Conservation (phyloP, 2,888 invertebrate species). For the Cheilosia variabilis region DNA sequence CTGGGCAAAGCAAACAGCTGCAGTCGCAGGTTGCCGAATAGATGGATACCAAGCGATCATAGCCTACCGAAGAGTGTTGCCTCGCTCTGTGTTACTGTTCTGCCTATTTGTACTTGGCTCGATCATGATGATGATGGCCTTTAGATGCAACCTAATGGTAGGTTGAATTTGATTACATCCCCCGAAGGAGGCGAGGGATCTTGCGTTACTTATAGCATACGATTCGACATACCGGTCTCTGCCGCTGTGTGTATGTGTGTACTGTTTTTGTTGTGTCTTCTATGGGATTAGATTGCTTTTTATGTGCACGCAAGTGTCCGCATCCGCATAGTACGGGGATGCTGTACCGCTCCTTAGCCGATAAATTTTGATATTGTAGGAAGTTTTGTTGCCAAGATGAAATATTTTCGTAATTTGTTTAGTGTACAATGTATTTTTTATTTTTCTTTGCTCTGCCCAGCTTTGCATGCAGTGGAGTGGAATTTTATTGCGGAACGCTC, state of each 20-base stretch:
- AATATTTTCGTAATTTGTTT: conserved; percentile 69
- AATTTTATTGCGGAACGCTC: conserved; percentile 66
- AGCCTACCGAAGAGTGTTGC: conserved; percentile 8
- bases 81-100: conserved; percentile 48
- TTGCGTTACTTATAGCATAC: conserved; percentile 18
- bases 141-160: conserved; percentile 64
- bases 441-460: conserved; percentile 2
- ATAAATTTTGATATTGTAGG: conserved; percentile 66
- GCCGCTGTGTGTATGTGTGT: neutral
- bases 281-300: conserved; percentile 57
- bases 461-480: conserved; percentile 59
- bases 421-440: conserved; percentile 45
- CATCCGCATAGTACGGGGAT: conserved; percentile 30
- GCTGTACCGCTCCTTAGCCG: conserved; percentile 63
- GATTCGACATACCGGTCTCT: conserved; percentile 34
- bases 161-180: conserved; percentile 65
- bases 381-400: conserved; percentile 56
- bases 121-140: conserved; percentile 71
- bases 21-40: conserved; percentile 53
- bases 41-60: conserved; percentile 29
- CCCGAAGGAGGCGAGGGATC: neutral
- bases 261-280: conserved; percentile 2
- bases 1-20: conserved; percentile 24
- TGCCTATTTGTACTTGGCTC: conserved; percentile 64
- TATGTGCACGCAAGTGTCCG: conserved; percentile 62